These are phyloP conservation scores for Lutjanus campechanus DNA, from an alignment of 2,797 vertebrate genomes.

Conservation along the genomic window DNA sequence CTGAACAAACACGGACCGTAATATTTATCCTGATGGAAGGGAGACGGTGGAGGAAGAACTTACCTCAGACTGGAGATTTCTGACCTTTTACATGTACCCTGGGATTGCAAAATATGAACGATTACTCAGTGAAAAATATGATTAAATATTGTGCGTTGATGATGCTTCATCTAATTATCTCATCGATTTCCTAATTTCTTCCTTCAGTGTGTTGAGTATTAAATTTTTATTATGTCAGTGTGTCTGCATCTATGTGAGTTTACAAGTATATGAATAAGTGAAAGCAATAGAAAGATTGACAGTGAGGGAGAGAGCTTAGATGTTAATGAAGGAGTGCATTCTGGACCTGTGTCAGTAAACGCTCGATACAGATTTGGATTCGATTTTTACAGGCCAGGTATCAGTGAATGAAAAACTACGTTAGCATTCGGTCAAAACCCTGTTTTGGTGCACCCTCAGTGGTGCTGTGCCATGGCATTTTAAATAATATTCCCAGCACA, in stretches of 20 bases:
- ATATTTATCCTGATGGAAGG: constrained; percentile 45
- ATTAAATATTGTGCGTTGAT: constrained; percentile 8
- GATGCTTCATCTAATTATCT: constrained; percentile 38
- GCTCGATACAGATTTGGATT: constrained; percentile 2
- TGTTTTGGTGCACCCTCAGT: background rate
- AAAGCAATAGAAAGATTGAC: background rate
- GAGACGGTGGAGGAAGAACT: constrained; percentile 49
- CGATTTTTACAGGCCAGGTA: background rate
- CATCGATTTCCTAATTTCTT: background rate
- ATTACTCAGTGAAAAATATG: constrained; percentile 31
- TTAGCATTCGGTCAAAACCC: background rate
- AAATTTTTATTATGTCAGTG: background rate
- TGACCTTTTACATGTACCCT: constrained; percentile 35
- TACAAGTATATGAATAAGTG: background rate
- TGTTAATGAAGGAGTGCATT: background rate
- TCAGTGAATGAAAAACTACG: background rate
- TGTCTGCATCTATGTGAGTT: background rate
- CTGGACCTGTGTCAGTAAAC: background rate
- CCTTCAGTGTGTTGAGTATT: background rate
- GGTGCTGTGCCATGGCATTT: background rate
- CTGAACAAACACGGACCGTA: constrained; percentile 48
- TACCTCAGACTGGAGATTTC: constrained; percentile 57
- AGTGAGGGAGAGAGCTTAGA: background rate
- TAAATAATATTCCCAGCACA: background rate
- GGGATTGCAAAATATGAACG: constrained; percentile 60